Evolutionary conservation across 2,797 vertebrate genomes (phyloP), one percentile per base, ranked within the genome.

Genomic region (Phrynocephalus guinanensis): DNA sequence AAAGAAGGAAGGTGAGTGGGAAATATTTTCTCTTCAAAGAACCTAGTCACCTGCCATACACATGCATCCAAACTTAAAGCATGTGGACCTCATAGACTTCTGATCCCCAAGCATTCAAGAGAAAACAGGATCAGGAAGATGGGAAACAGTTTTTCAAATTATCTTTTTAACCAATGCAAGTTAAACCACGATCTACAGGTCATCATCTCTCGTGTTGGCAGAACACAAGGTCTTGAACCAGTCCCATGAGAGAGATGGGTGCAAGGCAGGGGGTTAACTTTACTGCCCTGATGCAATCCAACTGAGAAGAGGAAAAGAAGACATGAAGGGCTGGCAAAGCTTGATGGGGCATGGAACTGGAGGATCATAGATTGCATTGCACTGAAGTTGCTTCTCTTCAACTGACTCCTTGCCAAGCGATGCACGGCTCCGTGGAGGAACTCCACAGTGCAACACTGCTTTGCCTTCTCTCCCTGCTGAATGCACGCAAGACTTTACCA

Each of bases 111-210:
- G 48, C 33, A 20, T 28, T 44, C 33, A 77, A 48, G n/a, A 22
- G 33, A 75, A 75, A 84, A 84, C 52, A 84, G 26, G 83, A 63
- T 44, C 26, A 11, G 24, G 56, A 66, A 66, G 83, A 16, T 77
- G 72, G 24, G 50, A 66, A 84, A 84, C 33, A 8, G n/a, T 84
- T 63, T 66, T 60, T 76, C 72, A 84, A 84, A 84, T 66, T 84
- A 84, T 33, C 56, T 84, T 24, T 33, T 84, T 60, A 24, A 66
- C 73, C 26, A 24, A 66, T 24, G 24, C 33, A 66, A 28, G 66
- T 76, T 75, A 63, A 30, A 63, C 52, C 72, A 44, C 3, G 38
- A 44, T 44, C 38, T 56, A 48, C 33, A 66, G 20, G 33, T 26
- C 72, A 30, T 66, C 52, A 77, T 38, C 56, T 84, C 16, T 63